These are phyloP conservation scores for Cettia cetti DNA, from an alignment of 2,113 vertebrate genomes.

Conservation along the genomic window DNA sequence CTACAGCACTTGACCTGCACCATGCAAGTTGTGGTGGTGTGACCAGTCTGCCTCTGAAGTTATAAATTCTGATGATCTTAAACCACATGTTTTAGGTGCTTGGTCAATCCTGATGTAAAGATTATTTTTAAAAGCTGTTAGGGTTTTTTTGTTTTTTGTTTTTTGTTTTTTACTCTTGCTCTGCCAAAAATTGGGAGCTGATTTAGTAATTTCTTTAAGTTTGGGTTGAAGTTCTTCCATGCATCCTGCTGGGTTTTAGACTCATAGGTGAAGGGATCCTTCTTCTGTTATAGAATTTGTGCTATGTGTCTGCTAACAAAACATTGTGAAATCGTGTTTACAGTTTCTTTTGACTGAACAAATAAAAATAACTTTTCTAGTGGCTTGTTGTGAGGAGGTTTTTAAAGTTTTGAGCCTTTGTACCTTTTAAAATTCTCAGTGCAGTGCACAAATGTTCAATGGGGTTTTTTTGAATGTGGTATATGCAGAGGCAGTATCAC, in stretches of 20 bases:
- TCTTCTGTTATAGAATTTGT: neutral
- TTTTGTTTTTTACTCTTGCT: neutral
- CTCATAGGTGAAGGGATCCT: neutral
- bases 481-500: accelerated
- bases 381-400: neutral
- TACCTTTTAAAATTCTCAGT: neutral
- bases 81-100: neutral
- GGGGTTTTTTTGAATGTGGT: neutral
- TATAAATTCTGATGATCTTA: neutral
- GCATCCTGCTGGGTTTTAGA: neutral
- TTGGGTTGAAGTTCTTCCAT: neutral
- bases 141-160: neutral
- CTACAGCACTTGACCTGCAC: neutral
- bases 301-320: neutral
- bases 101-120: neutral
- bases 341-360: neutral
- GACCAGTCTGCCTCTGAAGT: neutral
- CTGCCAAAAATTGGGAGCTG: neutral
- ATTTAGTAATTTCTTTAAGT: neutral
- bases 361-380: neutral
- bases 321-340: neutral
- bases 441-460: neutral
- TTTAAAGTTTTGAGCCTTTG: neutral
- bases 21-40: neutral
- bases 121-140: neutral